A percentile compares a stretch with the other conserved stretches of the same genome.
phyloP scores from a whole-genome alignment of 2,113 vertebrate genomes.

The Pachypanchax playfairii region DNA sequence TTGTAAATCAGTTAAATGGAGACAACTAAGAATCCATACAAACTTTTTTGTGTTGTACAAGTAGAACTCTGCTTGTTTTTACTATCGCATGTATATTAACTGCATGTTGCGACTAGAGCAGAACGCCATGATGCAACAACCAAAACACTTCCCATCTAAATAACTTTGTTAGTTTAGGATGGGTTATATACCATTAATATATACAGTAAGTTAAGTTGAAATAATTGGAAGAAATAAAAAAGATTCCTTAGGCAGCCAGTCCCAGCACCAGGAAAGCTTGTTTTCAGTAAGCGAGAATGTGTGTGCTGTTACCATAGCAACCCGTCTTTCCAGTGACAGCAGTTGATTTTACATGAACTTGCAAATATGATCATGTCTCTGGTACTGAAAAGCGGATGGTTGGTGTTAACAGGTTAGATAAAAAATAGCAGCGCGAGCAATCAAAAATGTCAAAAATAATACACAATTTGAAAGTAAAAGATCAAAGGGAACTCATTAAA shows the following conservation, averaged over 20 bases:
- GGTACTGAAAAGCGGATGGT: background rate
- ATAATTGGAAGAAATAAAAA: conserved; percentile 1
- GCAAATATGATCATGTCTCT: conserved; percentile 8
- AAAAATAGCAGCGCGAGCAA: background rate
- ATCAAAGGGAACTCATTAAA: conserved; percentile 21
- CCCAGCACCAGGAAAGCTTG: conserved; percentile 9
- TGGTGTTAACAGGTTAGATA: background rate
- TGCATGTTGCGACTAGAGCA: no score
- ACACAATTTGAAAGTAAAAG: background rate
- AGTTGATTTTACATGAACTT: conserved; percentile 26
- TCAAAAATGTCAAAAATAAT: background rate
- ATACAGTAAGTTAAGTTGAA: no score
- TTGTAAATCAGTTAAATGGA: no score
- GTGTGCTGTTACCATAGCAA: conserved; percentile 39
- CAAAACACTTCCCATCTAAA: no score
- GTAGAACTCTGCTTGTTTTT: no score
- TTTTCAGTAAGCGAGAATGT: background rate
- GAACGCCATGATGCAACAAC: no score
- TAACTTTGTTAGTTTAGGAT: no score
- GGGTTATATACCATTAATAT: no score
- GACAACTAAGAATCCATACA: no score
- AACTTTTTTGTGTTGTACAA: no score
- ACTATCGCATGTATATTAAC: no score
- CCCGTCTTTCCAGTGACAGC: conserved; percentile 5
- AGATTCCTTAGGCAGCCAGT: background rate